Evolutionary conservation across 2,113 vertebrate genomes (phyloP).

Genomic region (Chaetodon trifascialis): DNA sequence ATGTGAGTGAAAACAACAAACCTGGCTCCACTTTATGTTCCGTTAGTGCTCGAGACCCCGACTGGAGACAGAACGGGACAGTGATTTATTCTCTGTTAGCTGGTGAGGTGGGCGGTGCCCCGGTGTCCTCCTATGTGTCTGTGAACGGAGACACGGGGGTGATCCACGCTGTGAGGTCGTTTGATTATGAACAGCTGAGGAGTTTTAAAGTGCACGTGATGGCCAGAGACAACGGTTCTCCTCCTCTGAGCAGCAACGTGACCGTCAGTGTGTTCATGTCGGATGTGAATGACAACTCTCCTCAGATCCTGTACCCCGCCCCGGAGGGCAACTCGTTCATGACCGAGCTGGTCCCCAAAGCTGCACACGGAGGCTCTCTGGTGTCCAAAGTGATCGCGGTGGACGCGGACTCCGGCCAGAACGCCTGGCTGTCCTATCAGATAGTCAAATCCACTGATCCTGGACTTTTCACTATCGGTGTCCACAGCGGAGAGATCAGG

Average conservation of each 20-base stretch:
- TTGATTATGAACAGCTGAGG: neutral
- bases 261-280: slow-evolving; percentile 66
- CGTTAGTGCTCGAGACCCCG: neutral
- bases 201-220: neutral
- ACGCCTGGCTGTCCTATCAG: slow-evolving; percentile 74
- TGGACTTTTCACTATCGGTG: slow-evolving; percentile 71
- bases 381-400: slow-evolving; percentile 85
- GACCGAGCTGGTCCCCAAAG: slow-evolving; percentile 82
- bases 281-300: slow-evolving; percentile 84
- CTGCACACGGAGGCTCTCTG: slow-evolving; percentile 77
- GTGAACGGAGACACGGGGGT: neutral
- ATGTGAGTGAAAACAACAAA: slow-evolving; percentile 1
- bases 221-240: slow-evolving; percentile 81
- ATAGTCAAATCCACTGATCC: slow-evolving; percentile 73
- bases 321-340: slow-evolving; percentile 73
- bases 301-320: slow-evolving; percentile 80
- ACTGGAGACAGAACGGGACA: neutral
- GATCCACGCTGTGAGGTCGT: slow-evolving; percentile 2
- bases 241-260: slow-evolving; percentile 81
- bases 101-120: neutral
- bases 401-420: slow-evolving; percentile 77
- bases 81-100: neutral
- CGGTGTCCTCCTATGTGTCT: neutral
- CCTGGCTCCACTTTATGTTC: slow-evolving; percentile 1
- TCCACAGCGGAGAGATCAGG: slow-evolving; percentile 79